phyloP scores from a whole-genome alignment of 1,140 invertebrate species.

The Leptinotarsa undecemlineata region DNA sequence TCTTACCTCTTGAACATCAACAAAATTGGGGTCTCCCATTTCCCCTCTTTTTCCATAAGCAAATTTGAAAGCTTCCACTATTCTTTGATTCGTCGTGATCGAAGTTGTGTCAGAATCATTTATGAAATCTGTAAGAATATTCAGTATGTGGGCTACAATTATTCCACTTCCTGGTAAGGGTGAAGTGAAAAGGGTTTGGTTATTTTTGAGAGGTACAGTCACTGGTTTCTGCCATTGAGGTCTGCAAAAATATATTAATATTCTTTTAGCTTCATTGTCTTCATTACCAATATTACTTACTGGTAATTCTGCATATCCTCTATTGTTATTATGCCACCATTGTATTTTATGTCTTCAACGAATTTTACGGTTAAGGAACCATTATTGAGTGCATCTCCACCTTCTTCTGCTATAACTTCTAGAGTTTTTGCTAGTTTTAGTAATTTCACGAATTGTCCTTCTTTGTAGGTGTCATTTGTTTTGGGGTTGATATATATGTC shows the following conservation, averaged over 20 bases:
- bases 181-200: constrained; percentile 70
- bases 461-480: constrained; percentile 65
- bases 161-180: constrained; percentile 84
- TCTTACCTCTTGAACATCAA: constrained; percentile 38
- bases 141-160: constrained; percentile 80
- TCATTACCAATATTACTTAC: constrained; percentile 50
- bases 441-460: constrained; percentile 72
- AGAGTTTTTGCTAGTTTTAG: constrained; percentile 75
- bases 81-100: constrained; percentile 68
- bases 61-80: constrained; percentile 92
- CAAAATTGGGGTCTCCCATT: constrained; percentile 78
- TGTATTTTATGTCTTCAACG: constrained; percentile 68
- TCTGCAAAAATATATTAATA: constrained; percentile 51
- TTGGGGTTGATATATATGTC: constrained; percentile 70
- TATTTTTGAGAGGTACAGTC: constrained; percentile 57
- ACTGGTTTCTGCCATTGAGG: constrained; percentile 66
- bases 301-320: constrained; percentile 68
- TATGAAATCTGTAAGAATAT: constrained; percentile 72
- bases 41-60: constrained; percentile 85
- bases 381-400: constrained; percentile 63
- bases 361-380: constrained; percentile 68
- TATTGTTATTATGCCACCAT: constrained; percentile 76
- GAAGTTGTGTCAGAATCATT: constrained; percentile 46
- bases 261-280: not conserved
- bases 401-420: constrained; percentile 68